Conservation (phyloP, 2,888 invertebrate genomes). For the Cerastis leucographa region DNA sequence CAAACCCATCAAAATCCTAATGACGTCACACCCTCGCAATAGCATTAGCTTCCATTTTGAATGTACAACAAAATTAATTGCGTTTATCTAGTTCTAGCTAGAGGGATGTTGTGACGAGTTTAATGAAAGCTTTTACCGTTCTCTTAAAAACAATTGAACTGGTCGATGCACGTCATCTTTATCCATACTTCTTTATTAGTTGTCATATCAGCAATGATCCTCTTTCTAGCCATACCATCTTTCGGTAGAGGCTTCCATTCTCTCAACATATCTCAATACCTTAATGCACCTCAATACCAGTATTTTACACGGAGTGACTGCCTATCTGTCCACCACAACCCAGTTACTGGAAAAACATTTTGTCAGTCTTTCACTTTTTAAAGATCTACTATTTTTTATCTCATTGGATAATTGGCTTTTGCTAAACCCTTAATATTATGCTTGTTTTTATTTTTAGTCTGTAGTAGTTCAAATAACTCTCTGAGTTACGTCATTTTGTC, state of each 20-base stretch:
- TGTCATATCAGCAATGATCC: too few relatives aligned
- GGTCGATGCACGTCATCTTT: too few relatives aligned
- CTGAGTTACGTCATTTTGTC: too few relatives aligned
- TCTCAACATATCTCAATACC: too few relatives aligned
- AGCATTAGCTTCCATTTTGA: constrained; percentile 28
- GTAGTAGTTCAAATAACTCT: not conserved
- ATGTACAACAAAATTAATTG: constrained; percentile 16
- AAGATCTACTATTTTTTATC: not conserved
- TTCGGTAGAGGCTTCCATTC: too few relatives aligned
- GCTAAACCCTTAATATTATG: not conserved
- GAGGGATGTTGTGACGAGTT: not conserved
- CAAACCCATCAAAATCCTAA: constrained; percentile 38
- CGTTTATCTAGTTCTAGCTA: constrained; percentile 6
- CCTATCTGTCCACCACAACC: too few relatives aligned
- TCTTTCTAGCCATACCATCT: too few relatives aligned
- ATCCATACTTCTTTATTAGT: too few relatives aligned
- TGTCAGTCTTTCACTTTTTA: not conserved
- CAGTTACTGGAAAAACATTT: too few relatives aligned
- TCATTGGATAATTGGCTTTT: not conserved
- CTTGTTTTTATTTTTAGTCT: too few relatives aligned
- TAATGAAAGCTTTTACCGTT: not conserved
- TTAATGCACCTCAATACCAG: too few relatives aligned
- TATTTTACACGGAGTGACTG: too few relatives aligned
- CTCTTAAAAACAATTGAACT: not conserved
- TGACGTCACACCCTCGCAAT: constrained; percentile 8